phyloP scores from a whole-genome alignment of 1,140 invertebrate species.

The Drusus annulatus region DNA sequence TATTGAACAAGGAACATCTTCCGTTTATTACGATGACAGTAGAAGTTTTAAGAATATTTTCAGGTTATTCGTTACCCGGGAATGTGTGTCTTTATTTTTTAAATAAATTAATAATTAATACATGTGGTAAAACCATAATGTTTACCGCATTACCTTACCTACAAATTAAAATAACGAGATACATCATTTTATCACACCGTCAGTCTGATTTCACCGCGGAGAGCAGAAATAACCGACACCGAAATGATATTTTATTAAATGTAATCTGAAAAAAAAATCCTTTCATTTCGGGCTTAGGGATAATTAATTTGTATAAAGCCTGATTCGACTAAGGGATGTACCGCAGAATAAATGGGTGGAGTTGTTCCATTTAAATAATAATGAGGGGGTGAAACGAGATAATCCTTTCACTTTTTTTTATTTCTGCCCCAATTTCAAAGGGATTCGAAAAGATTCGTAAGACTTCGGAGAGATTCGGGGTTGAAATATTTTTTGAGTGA shows the following conservation, averaged over 20 bases:
- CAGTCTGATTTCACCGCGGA: too few relatives aligned
- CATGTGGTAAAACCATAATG: too few relatives aligned
- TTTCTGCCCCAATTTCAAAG: conserved; percentile 2
- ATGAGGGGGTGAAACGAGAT: not conserved
- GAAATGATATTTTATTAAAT: not conserved
- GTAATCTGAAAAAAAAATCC: not conserved
- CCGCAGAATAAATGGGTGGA: not conserved
- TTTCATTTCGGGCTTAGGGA: not conserved
- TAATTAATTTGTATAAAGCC: conserved; percentile 7
- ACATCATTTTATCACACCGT: too few relatives aligned
- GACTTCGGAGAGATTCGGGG: not conserved
- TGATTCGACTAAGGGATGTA: not conserved
- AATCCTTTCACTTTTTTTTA: not conserved
- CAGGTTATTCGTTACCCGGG: too few relatives aligned
- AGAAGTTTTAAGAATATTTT: too few relatives aligned
- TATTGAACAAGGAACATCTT: too few relatives aligned
- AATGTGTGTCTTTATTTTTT: too few relatives aligned
- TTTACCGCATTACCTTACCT: too few relatives aligned
- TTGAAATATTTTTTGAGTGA: not conserved
- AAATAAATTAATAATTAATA: too few relatives aligned
- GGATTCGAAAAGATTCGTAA: not conserved
- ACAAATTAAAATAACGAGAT: too few relatives aligned
- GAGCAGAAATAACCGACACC: not conserved
- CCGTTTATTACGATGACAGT: too few relatives aligned
- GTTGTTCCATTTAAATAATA: conserved; percentile 8